phyloP scores from a whole-genome alignment of 2,888 invertebrate species.

The Oscheius sp. region DNA sequence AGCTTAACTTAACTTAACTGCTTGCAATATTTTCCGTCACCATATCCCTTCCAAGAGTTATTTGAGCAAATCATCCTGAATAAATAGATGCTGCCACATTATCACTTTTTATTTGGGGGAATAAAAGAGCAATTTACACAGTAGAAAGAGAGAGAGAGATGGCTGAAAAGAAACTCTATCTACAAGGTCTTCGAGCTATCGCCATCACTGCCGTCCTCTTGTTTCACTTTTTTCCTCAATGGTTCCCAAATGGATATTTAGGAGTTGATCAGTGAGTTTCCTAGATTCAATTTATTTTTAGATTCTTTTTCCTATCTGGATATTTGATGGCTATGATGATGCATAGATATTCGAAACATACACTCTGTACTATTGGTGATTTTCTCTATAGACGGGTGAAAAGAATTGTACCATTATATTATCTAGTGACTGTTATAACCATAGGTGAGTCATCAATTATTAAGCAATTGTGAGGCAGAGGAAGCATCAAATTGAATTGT shows the following conservation, averaged over 20 bases:
- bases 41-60: too few relatives aligned
- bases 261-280: conserved; percentile 18
- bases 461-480: neutral
- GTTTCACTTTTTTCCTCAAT: conserved; percentile 9
- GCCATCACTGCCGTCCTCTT: conserved; percentile 3
- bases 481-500: neutral
- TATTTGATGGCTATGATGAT: conserved; percentile 25
- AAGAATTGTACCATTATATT: conserved; percentile 15
- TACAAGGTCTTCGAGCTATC: conserved; percentile 6
- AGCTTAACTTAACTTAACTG: too few relatives aligned
- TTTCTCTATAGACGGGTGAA: conserved; percentile 13
- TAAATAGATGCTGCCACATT: too few relatives aligned
- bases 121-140: too few relatives aligned
- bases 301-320: conserved; percentile 20
- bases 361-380: neutral
- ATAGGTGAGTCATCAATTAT: neutral
- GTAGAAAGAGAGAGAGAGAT: too few relatives aligned
- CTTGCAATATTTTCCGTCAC: too few relatives aligned
- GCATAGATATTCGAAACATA: neutral
- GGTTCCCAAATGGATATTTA: conserved; percentile 16
- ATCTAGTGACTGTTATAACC: neutral
- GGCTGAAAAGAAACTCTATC: conserved; percentile 3
- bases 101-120: too few relatives aligned
- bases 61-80: too few relatives aligned
- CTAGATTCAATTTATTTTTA: neutral